A percentile compares a stretch with the other conserved stretches of the same genome.
These are phyloP conservation scores for Chaetodon auriga DNA, from an alignment of 2,113 vertebrate genomes.

Conservation along the genomic window DNA sequence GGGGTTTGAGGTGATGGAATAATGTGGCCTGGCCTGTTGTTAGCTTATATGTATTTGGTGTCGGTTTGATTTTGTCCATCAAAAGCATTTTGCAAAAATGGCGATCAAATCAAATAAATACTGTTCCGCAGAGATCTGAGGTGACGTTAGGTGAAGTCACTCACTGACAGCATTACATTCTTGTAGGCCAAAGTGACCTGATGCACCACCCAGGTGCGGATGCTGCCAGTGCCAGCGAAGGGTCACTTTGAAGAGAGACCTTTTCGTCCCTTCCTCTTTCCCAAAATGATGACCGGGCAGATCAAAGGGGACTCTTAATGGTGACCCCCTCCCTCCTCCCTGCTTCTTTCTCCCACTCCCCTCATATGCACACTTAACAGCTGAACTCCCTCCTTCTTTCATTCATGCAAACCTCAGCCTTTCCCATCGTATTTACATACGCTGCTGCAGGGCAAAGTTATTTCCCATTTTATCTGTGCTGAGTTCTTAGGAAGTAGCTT, in stretches of 20 bases:
- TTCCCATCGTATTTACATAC: conserved; percentile 76
- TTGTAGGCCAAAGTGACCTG: conserved; percentile 36
- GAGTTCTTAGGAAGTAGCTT: conserved; percentile 82
- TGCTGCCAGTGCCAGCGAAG: conserved; percentile 36
- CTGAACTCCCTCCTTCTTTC: conserved; percentile 69
- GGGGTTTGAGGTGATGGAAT: not conserved
- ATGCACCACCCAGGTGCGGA: conserved; percentile 42
- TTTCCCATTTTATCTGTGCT: conserved; percentile 71
- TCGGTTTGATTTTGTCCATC: not conserved
- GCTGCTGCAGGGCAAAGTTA: conserved; percentile 65
- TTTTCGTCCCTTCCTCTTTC: conserved; percentile 62
- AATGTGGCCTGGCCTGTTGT: not conserved
- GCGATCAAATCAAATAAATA: not conserved
- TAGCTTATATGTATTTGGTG: not conserved
- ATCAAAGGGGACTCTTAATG: conserved; percentile 80
- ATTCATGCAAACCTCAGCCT: conserved; percentile 73
- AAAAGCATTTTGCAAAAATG: not conserved
- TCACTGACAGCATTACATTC: not conserved
- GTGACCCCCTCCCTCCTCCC: conserved; percentile 26
- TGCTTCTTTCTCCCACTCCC: conserved; percentile 40
- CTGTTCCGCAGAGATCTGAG: not conserved
- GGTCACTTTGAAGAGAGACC: conserved; percentile 63
- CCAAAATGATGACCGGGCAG: conserved; percentile 69
- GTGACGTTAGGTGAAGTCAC: not conserved
- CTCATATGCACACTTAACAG: conserved; percentile 78